Base-by-base conservation (phyloP, 2,888 invertebrate species). In the Ectobius pallidus region DNA sequence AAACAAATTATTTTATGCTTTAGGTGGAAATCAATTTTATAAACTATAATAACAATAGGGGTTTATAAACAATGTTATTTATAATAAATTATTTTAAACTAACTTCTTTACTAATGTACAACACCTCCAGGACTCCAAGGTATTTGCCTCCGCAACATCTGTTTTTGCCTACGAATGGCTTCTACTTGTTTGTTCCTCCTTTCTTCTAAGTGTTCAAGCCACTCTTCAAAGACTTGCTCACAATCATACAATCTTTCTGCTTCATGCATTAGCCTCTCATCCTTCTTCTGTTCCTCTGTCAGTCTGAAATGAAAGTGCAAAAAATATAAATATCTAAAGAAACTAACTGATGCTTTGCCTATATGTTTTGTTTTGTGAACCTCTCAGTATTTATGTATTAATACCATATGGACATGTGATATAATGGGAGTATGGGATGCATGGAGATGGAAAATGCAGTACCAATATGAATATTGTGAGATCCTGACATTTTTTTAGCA, bases 151-250 rank as follows among this genome's bases (percentile, higher is more conserved):
- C 16, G 16, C n/a, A n/a, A 30, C n/a, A 4, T 58, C 46, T 46
- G 6, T 22, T 27, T 65, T 6, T 11, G 16, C n/a, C 20, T 65
- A 2, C 1, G 44, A 0, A 25, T 25, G 0, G 25, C 7, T 16
- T 27, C 44, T 7, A 11, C n/a, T 65, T 42, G 46, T 65, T 44
- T 65, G 25, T n/a, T 65, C 30, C 27, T 20, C 9, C 65, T 32
- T 20, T 70, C 61, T 20, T 75, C 75, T 4, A 73, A 39, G 18
- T 46, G 27, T 22, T 69, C 70, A 20, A 75, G 39, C 75, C 75
- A 75, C 55, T 75, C 75, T 20, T 75, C 73, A 67, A 75, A 75
- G 2, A 71, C 75, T 46, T 67, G 71, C 18, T 74, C 75, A 4
- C 71, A 68, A 25, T 72, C 73, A 68, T 75, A 71, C 16, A 69